Evolutionary conservation across 2,888 invertebrate genomes (phyloP).

Genomic region (Euclidia mi): DNA sequence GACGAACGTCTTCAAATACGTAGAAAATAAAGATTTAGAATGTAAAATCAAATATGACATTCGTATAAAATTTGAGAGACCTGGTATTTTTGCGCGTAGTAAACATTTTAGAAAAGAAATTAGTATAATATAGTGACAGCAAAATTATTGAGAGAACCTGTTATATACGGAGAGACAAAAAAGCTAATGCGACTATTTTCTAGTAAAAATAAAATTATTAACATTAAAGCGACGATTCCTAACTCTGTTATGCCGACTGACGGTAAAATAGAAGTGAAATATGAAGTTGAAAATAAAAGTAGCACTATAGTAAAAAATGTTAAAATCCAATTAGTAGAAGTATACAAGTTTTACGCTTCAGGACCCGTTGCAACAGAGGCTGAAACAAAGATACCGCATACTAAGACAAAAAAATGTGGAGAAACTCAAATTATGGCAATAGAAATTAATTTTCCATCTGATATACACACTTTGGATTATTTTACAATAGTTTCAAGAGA

Average conservation of each 20-base stretch:
- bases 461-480: constrained; percentile 50
- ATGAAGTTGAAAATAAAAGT: constrained; percentile 60
- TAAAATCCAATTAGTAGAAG: constrained; percentile 54
- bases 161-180: constrained; percentile 58
- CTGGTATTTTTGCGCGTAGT: constrained; percentile 56
- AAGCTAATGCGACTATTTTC: constrained; percentile 56
- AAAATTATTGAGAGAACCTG: constrained; percentile 50
- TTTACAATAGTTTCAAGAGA: constrained; percentile 58
- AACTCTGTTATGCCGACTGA: constrained; percentile 57
- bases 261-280: constrained; percentile 54
- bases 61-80: constrained; percentile 63
- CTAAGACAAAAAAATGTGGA: constrained; percentile 52
- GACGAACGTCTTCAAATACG: constrained; percentile 35
- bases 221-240: constrained; percentile 57
- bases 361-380: constrained; percentile 31
- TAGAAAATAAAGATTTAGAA: constrained; percentile 28
- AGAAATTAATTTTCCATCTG: constrained; percentile 16
- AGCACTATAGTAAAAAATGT: constrained; percentile 54
- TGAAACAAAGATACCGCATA: constrained; percentile 38
- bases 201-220: constrained; percentile 51
- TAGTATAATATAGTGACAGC: constrained; percentile 55
- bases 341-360: constrained; percentile 46
- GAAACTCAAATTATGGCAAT: constrained; percentile 47
- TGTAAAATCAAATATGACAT: constrained; percentile 62
- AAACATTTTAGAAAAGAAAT: constrained; percentile 62